Evolutionary conservation across 2,113 vertebrate species (phyloP).

Genomic region (Halichoerus grypus): DNA sequence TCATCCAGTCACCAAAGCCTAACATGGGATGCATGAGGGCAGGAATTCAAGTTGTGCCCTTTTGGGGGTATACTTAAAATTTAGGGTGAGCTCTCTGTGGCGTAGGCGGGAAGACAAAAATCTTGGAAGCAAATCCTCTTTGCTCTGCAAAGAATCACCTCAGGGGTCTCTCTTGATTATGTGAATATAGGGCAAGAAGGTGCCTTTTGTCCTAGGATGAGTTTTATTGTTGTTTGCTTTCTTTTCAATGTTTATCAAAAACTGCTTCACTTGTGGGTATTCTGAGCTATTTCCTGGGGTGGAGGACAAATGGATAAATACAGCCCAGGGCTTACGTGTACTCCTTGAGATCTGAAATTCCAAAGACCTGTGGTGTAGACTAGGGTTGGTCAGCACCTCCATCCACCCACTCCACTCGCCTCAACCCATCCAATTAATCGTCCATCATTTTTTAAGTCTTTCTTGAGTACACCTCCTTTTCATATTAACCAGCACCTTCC

Average conservation of each 20-base stretch:
- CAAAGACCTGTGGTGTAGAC: fast-evolving
- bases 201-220: not conserved
- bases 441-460: not conserved
- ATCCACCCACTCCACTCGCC: not conserved
- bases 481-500: not conserved
- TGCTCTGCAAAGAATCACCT: not conserved
- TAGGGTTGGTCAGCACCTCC: not conserved
- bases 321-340: not conserved
- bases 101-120: not conserved
- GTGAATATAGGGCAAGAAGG: not conserved
- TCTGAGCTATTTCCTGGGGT: not conserved
- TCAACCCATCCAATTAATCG: not conserved
- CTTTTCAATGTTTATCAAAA: not conserved
- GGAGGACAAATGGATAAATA: not conserved
- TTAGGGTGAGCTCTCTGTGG: not conserved
- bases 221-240: not conserved
- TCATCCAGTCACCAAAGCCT: not conserved
- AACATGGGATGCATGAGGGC: not conserved
- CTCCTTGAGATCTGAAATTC: not conserved
- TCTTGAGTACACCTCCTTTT: not conserved
- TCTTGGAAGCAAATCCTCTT: not conserved
- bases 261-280: not conserved
- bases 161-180: not conserved
- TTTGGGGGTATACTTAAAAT: not conserved
- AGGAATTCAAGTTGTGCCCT: not conserved